phyloP scores from a whole-genome alignment of 2,113 vertebrate species.

The Sakesphorus luctuosus region DNA sequence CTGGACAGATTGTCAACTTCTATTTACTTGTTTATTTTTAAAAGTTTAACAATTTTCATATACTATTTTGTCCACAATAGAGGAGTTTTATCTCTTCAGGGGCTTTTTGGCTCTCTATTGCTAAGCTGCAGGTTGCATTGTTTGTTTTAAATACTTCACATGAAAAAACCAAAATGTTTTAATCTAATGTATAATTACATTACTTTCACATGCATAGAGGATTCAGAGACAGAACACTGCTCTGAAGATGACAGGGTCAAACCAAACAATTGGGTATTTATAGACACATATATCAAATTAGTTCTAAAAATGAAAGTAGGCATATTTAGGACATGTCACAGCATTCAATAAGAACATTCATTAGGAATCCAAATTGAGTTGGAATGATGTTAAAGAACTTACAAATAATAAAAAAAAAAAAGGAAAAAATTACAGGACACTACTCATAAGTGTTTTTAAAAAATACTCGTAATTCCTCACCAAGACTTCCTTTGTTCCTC shows the following conservation, averaged over 20 bases:
- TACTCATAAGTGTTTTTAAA: background rate
- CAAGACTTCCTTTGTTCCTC: background rate
- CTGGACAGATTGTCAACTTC: background rate
- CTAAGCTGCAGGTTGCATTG: background rate
- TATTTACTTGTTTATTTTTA: background rate
- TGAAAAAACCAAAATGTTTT: background rate
- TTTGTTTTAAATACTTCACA: background rate
- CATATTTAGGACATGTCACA: constrained; percentile 41
- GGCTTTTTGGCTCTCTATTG: background rate
- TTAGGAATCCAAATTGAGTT: constrained; percentile 16
- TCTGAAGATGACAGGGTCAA: background rate
- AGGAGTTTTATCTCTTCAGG: background rate
- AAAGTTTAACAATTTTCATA: background rate
- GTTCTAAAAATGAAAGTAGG: constrained; percentile 32
- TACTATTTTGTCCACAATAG: background rate
- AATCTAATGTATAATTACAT: background rate
- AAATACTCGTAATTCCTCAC: background rate
- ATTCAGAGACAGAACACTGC: background rate
- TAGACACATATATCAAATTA: constrained; percentile 4
- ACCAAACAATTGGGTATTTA: constrained; percentile 9
- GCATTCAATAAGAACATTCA: constrained; percentile 14
- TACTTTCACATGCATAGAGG: background rate
- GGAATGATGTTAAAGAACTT: background rate
- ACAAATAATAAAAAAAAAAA: background rate
- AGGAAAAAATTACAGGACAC: background rate